A percentile compares a stretch with the other conserved stretches of the same genome.
phyloP scores from a whole-genome alignment of 2,888 invertebrate genomes.

The Ormia ochracea region DNA sequence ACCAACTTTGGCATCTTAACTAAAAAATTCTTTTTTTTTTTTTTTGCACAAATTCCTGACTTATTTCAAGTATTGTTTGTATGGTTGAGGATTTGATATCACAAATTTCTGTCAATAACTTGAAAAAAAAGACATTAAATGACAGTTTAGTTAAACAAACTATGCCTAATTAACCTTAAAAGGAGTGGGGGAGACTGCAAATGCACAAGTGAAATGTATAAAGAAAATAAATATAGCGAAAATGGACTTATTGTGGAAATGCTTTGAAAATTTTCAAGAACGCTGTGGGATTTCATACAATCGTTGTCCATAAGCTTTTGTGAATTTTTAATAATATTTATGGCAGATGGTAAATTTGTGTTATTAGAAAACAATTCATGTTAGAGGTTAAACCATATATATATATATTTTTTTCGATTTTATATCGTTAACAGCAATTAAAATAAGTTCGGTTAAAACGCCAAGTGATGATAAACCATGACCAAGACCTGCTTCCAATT shows the following conservation, averaged over 20 bases:
- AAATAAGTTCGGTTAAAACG: not conserved
- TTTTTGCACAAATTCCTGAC: constrained; percentile 34
- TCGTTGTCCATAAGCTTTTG: not conserved
- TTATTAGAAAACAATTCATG: too few species aligned
- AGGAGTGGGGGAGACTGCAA: constrained; percentile 33
- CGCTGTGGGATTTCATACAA: not conserved
- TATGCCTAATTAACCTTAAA: constrained; percentile 54
- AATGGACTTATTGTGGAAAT: not conserved
- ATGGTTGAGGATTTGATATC: constrained; percentile 44
- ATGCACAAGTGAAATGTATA: constrained; percentile 11
- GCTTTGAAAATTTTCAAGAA: not conserved
- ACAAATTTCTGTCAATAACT: constrained; percentile 45
- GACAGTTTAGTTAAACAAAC: constrained; percentile 54
- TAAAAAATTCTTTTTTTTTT: constrained; percentile 21
- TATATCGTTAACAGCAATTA: too few species aligned
- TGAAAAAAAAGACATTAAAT: constrained; percentile 41
- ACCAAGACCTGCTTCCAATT: constrained; percentile 51
- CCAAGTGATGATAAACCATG: constrained; percentile 18
- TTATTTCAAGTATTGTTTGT: constrained; percentile 23
- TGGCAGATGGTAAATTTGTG: too few species aligned
- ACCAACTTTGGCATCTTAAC: constrained; percentile 48
- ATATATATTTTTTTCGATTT: not conserved
- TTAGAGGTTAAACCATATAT: not conserved
- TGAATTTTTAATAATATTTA: not conserved
- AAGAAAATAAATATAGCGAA: constrained; percentile 4